Conservation (phyloP, 2,113 vertebrate species). For the Nannospalax galili region DNA sequence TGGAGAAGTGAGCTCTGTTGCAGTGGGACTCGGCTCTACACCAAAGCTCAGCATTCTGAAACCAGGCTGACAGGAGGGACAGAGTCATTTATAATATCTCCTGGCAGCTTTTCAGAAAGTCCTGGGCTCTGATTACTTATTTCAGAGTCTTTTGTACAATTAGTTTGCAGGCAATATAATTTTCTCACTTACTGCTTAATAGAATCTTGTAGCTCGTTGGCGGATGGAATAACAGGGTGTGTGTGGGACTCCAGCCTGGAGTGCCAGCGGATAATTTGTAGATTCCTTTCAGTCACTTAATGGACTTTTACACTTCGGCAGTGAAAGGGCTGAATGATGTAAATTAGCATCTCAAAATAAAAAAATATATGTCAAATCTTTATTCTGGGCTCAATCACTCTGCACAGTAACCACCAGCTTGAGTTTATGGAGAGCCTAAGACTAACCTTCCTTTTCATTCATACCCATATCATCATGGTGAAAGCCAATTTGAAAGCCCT, state of each 20-base stretch:
- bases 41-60: conserved; percentile 72
- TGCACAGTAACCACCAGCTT: not conserved
- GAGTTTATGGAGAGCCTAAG: not conserved
- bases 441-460: not conserved
- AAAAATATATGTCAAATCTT: conserved; percentile 80
- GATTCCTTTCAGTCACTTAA: conserved; percentile 84
- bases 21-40: conserved; percentile 67
- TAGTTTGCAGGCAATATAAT: conserved; percentile 86
- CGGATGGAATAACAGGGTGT: conserved; percentile 79
- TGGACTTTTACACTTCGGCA: conserved; percentile 86
- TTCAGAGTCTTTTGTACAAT: conserved; percentile 84
- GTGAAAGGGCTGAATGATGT: conserved; percentile 79
- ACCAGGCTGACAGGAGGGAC: conserved; percentile 75
- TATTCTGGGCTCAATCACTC: conserved; percentile 38
- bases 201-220: conserved; percentile 83
- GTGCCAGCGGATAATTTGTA: conserved; percentile 84
- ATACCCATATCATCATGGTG: not conserved
- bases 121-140: conserved; percentile 80
- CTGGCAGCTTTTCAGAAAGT: conserved; percentile 82
- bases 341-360: conserved; percentile 84
- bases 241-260: conserved; percentile 77
- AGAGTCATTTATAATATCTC: conserved; percentile 77
- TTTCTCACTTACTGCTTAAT: conserved; percentile 86
- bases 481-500: conserved; percentile 51
- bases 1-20: conserved; percentile 46